Percentiles rank a stretch among this genome's conserved stretches.
Evolutionary conservation across 2,888 invertebrate genomes (phyloP).

Genomic region (Perithous albicinctus): DNA sequence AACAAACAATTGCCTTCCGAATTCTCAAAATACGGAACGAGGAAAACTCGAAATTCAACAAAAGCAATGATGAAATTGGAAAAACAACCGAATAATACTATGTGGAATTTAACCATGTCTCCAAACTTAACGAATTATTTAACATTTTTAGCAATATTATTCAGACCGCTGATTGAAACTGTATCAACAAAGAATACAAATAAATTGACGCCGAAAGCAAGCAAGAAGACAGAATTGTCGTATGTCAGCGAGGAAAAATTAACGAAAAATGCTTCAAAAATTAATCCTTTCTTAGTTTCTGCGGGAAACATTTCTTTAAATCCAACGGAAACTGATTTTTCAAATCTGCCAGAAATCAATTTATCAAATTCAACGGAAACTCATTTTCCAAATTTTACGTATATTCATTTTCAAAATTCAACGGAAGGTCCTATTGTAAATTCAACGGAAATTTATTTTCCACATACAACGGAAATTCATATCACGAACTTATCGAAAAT

Average conservation of each 20-base stretch:
- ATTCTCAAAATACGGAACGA: background rate
- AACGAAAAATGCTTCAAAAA: background rate
- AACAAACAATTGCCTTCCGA: background rate
- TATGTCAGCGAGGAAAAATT: background rate
- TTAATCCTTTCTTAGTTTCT: background rate
- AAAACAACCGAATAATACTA: constrained; percentile 19
- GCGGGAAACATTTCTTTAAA: background rate
- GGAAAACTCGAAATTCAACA: background rate
- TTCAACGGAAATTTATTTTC: background rate
- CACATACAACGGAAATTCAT: background rate
- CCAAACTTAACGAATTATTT: constrained; percentile 1
- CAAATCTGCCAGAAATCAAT: too few species aligned
- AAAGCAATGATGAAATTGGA: background rate
- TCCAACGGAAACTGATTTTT: background rate
- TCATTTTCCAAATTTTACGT: background rate
- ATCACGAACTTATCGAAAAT: background rate
- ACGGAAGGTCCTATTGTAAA: background rate
- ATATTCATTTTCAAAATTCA: background rate
- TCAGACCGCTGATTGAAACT: background rate
- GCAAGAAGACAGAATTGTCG: background rate
- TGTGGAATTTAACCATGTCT: background rate
- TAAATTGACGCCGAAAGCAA: background rate
- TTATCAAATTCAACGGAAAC: background rate
- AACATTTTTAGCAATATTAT: background rate
- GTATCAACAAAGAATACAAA: background rate